Percentiles rank a stretch among this genome's conserved stretches.
Conservation (phyloP, 2,797 vertebrate species). For the Perodicticus potto region DNA sequence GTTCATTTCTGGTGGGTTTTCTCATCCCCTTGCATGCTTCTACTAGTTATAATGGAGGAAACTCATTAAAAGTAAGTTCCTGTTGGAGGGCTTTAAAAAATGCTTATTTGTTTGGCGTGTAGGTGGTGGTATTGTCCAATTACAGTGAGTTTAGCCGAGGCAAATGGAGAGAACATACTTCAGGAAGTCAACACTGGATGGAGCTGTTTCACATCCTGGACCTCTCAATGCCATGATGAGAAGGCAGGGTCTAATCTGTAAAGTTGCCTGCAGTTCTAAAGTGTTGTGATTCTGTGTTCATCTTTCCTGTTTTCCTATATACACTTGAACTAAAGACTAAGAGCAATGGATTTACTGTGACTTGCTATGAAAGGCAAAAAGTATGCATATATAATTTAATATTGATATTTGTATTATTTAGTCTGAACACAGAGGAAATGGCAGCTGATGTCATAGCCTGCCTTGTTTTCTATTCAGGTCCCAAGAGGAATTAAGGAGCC, state of each 20-base stretch:
- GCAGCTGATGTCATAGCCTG: conserved; percentile 60
- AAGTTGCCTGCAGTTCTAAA: conserved; percentile 45
- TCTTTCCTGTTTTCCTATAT: conserved; percentile 52
- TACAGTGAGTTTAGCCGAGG: neutral
- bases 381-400: conserved; percentile 67
- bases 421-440: conserved; percentile 68
- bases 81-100: neutral
- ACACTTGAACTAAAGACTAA: conserved; percentile 22
- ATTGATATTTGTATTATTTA: conserved; percentile 59
- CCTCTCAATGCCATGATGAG: neutral
- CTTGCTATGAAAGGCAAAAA: conserved; percentile 63
- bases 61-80: neutral
- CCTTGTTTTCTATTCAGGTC: conserved; percentile 69
- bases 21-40: neutral
- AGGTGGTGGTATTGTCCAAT: neutral
- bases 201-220: neutral
- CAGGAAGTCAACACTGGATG: neutral
- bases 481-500: conserved; percentile 60
- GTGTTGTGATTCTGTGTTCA: neutral
- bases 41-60: conserved; percentile 16
- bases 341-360: conserved; percentile 27
- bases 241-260: neutral
- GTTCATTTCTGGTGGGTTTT: neutral
- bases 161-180: neutral
- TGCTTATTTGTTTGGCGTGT: neutral